These are phyloP conservation scores for Stratiomys singularior DNA, from an alignment of 2,888 invertebrate genomes.

Conservation along the genomic window DNA sequence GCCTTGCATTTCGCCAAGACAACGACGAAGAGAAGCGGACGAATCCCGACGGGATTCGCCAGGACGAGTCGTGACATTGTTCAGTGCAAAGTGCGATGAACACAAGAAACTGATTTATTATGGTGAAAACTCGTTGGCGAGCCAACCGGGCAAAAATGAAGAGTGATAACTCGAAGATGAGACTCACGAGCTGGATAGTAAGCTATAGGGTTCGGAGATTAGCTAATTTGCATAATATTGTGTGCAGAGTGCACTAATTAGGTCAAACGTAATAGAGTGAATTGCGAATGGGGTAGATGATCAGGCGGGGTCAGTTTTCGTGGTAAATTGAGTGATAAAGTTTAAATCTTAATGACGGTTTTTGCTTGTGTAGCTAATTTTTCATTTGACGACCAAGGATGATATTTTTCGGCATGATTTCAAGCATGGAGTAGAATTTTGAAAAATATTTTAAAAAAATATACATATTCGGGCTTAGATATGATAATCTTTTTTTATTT, in stretches of 20 bases:
- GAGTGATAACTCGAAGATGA: conserved; percentile 17
- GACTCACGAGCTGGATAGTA: neutral
- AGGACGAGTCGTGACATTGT: neutral
- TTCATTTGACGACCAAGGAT: no score
- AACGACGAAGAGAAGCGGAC: neutral
- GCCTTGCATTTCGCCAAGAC: conserved; percentile 36
- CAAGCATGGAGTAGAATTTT: no score
- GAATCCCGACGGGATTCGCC: neutral
- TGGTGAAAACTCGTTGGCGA: conserved; percentile 25
- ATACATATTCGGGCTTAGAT: no score
- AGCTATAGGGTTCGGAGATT: conserved; percentile 29
- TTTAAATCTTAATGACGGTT: conserved; percentile 4
- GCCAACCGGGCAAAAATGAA: conserved; percentile 10
- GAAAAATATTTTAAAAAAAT: no score
- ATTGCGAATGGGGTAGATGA: conserved; percentile 11
- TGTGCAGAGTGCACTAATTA: conserved; percentile 40
- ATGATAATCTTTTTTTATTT: no score
- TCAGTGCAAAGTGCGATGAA: neutral
- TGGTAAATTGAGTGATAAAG: conserved; percentile 21
- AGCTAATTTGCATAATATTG: conserved; percentile 36
- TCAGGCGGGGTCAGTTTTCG: conserved; percentile 14
- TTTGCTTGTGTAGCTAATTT: no score
- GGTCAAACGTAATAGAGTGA: conserved; percentile 38
- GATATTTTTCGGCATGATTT: no score
- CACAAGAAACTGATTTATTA: conserved; percentile 41